Evolutionary conservation across 2,113 vertebrate species (phyloP).

Genomic region (Mustelus asterias): DNA sequence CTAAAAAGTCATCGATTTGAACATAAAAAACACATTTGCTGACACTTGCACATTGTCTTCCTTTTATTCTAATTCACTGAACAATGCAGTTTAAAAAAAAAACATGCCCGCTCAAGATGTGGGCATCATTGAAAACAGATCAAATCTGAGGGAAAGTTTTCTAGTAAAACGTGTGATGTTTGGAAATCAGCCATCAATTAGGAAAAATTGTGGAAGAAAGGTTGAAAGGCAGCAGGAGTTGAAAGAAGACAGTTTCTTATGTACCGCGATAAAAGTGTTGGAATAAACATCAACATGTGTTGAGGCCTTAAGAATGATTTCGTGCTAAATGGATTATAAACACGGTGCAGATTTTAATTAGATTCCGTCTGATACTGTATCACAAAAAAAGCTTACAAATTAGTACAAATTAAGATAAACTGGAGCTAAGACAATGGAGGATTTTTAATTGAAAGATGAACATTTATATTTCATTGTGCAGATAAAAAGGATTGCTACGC

Average conservation of each 20-base stretch:
- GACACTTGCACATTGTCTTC: constrained; percentile 14
- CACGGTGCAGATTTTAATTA: not conserved
- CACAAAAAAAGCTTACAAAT: not conserved
- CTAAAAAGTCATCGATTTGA: constrained; percentile 21
- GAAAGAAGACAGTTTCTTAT: not conserved
- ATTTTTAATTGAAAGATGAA: not conserved
- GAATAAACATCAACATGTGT: not conserved
- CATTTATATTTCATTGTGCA: not conserved
- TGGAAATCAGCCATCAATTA: not conserved
- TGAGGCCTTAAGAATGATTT: not conserved
- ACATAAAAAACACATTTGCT: not conserved
- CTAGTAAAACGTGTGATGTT: not conserved
- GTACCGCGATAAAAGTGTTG: not conserved
- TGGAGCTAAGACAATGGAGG: not conserved
- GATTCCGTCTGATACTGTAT: not conserved
- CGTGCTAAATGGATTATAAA: not conserved
- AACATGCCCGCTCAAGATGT: not conserved
- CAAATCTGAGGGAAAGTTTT: not conserved
- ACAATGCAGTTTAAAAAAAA: not conserved
- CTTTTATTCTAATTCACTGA: constrained; percentile 18
- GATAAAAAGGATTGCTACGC: not conserved
- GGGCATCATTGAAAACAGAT: not conserved
- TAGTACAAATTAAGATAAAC: not conserved
- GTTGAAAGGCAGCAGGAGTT: not conserved
- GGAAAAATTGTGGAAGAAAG: not conserved